Percentiles rank a stretch among this genome's conserved stretches.
Conservation (phyloP, 2,797 vertebrate genomes). For the Xenentodon cancila region DNA sequence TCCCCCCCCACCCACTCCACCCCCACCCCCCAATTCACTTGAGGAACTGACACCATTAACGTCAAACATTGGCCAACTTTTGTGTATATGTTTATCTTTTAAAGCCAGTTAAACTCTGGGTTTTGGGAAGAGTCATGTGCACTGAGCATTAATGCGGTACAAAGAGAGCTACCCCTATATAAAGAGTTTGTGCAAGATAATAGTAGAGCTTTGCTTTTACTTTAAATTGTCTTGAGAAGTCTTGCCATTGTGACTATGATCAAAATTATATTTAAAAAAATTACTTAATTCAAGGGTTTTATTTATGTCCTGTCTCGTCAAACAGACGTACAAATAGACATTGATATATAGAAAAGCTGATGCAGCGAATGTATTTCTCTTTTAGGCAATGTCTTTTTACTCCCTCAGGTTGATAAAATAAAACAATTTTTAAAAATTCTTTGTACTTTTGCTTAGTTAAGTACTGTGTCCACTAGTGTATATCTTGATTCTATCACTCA, state of each 20-base stretch:
- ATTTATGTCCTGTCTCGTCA: slow-evolving; percentile 12
- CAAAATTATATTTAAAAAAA: slow-evolving; percentile 15
- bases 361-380: no score
- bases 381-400: no score
- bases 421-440: no score
- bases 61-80: slow-evolving; percentile 14
- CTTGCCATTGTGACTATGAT: slow-evolving; percentile 12
- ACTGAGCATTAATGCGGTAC: slow-evolving; percentile 2
- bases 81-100: not conserved
- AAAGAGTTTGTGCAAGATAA: slow-evolving; percentile 2
- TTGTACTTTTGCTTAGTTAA: no score
- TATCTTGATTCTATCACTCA: no score
- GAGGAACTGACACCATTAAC: not conserved
- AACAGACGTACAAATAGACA: not conserved
- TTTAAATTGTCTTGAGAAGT: not conserved
- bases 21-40: not conserved
- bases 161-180: not conserved
- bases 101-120: not conserved
- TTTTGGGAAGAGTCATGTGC: not conserved
- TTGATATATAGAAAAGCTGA: no score
- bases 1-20: not conserved
- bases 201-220: not conserved
- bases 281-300: not conserved
- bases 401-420: no score
- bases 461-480: no score